Evolutionary conservation across 2,888 invertebrate species (phyloP).

Genomic region (Alcis repandata): DNA sequence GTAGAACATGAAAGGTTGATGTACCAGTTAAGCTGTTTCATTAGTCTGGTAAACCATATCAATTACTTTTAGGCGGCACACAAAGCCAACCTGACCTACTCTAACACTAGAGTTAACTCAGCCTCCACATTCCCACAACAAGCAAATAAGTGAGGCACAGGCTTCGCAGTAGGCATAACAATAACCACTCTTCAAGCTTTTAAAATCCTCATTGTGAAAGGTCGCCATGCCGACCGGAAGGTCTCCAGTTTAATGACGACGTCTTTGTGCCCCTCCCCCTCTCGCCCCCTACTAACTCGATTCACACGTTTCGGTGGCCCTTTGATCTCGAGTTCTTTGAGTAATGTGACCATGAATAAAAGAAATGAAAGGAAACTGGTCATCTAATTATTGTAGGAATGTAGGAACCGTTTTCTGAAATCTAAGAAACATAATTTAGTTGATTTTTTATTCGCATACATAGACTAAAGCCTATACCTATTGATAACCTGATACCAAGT

Average conservation of each 20-base stretch:
- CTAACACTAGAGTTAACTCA: too few species aligned
- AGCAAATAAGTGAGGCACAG: not conserved
- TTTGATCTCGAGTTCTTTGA: slow-evolving; percentile 70
- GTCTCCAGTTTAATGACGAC: slow-evolving; percentile 68
- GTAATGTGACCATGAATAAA: slow-evolving; percentile 59
- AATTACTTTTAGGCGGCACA: too few species aligned
- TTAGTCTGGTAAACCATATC: too few species aligned
- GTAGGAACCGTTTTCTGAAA: slow-evolving; percentile 3
- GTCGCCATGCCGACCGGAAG: slow-evolving; percentile 52
- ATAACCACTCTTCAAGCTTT: slow-evolving; percentile 9
- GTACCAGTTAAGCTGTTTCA: too few species aligned
- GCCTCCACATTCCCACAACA: not conserved
- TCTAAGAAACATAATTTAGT: not conserved
- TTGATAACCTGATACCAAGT: too few species aligned
- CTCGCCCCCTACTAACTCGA: slow-evolving; percentile 60
- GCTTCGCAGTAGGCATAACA: not conserved
- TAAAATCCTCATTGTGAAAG: slow-evolving; percentile 30
- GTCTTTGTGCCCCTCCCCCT: slow-evolving; percentile 59
- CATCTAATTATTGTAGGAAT: slow-evolving; percentile 40
- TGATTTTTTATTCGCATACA: not conserved
- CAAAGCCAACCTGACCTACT: too few species aligned
- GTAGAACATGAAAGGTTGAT: too few species aligned
- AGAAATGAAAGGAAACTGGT: slow-evolving; percentile 35
- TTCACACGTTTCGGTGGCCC: slow-evolving; percentile 69
- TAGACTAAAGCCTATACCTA: too few species aligned